Conservation (phyloP, 1,140 invertebrate species). For the Dolichoris vasculosae region DNA sequence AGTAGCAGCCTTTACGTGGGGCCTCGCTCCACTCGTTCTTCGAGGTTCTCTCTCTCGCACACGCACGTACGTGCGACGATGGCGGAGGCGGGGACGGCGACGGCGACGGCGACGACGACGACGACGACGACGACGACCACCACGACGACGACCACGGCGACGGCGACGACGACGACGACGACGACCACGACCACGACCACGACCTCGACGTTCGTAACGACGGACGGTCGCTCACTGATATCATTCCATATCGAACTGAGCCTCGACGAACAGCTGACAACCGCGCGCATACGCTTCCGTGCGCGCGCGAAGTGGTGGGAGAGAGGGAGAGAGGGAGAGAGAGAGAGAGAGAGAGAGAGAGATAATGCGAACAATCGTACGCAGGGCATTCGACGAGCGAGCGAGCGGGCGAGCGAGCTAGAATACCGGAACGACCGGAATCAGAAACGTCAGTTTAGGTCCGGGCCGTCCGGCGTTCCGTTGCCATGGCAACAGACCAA, state of each 20-base stretch:
- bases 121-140: constrained; percentile 42
- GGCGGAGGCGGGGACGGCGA: constrained; percentile 9
- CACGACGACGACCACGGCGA: not conserved
- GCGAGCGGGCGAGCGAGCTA: not conserved
- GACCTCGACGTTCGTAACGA: constrained; percentile 40
- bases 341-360: not conserved
- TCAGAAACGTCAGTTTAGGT: not conserved
- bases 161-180: constrained; percentile 11
- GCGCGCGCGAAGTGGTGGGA: not conserved
- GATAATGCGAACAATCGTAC: not conserved
- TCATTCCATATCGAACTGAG: constrained; percentile 64
- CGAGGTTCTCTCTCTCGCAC: too few species aligned
- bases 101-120: too few species aligned
- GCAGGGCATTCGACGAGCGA: not conserved
- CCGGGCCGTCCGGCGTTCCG: constrained; percentile 51
- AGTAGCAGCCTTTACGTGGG: not conserved
- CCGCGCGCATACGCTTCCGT: constrained; percentile 50
- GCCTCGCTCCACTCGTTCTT: too few species aligned
- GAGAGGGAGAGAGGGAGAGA: too few species aligned
- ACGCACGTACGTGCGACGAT: too few species aligned
- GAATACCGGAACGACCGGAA: constrained; percentile 24
- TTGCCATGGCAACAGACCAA: constrained; percentile 52
- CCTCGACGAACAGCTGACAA: constrained; percentile 61
- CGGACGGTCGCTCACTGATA: constrained; percentile 55
- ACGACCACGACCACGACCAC: too few species aligned